Base-by-base conservation (phyloP, 2,888 invertebrate species). In the Copidosoma aretas region DNA sequence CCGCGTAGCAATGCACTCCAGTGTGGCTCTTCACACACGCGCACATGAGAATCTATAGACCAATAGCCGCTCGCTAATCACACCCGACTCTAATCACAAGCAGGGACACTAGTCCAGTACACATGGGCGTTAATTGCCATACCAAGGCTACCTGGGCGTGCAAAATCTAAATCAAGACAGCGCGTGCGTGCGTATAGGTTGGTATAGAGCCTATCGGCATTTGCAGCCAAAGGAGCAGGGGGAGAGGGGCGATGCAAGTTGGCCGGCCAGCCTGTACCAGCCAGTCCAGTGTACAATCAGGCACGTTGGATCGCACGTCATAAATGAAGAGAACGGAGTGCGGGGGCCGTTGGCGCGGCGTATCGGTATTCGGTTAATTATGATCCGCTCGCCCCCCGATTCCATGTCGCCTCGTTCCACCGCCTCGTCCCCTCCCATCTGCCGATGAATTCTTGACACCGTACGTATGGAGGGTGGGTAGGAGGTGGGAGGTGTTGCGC, bases 321-420 rank as follows among this genome's bases (percentile, higher is more conserved):
- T 17, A 46, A 46, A 46, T 46, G 43, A 17, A 46, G 43, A 46
- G 43, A 14, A 2, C 43, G 43, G 43, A 17, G 43, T 17, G 12
- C 8, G 12, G 75, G 74, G 17, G 14, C 10, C 41, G 8, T 14
- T 41, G 41, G 41, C 10, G 41, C 12, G 73, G 78, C 77, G 76
- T 81, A 81, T 81, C 79, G 81, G 81, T 81, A 81, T 81, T 81
- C 77, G 79, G 81, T 81, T 81, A 81, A 81, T 81, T 81, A 81
- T 81, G 80, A 80, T 80, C 80, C 80, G 22, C 75, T 75, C 76
- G 32, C 32, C 32, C 32, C 3, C 32, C 32, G 32, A 32, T 32
- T 32, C 32, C 32, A 8, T 32, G 32, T 32, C 32, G 32, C 32
- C 8, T 32, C 32, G 32, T 32, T 32, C 32, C 32, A 32, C 3